These are phyloP conservation scores for Daphoenositta chrysoptera DNA, from an alignment of 2,113 vertebrate genomes.

Conservation along the genomic window DNA sequence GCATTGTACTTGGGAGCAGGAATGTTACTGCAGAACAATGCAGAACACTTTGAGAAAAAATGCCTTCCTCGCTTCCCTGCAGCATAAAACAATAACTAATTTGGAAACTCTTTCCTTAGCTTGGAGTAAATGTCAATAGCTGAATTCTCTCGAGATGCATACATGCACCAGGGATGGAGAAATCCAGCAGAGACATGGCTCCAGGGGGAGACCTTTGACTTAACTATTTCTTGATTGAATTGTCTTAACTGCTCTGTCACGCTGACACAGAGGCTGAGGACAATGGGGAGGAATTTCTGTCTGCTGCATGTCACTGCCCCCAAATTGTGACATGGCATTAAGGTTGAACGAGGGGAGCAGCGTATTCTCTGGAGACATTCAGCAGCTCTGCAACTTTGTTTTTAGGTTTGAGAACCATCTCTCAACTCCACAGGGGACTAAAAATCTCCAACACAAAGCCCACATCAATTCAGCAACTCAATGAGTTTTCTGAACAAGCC, in stretches of 20 bases:
- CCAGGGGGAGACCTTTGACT: conserved; percentile 45
- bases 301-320: background rate
- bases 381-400: background rate
- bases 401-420: background rate
- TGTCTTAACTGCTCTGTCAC: background rate
- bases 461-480: background rate
- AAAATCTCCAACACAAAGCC: background rate
- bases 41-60: background rate
- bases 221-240: conserved; percentile 20
- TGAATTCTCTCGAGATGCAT: background rate
- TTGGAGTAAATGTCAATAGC: background rate
- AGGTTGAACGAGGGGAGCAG: background rate
- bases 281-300: conserved; percentile 17
- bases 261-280: background rate
- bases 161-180: background rate
- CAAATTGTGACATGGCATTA: background rate
- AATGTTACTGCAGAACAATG: background rate
- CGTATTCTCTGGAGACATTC: background rate
- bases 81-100: background rate
- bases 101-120: background rate
- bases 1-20: background rate
- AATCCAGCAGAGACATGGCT: conserved; percentile 35
- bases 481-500: background rate
- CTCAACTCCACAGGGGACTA: background rate
- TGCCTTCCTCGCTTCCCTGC: background rate